Evolutionary conservation across 2,888 invertebrate species (phyloP), one percentile per base, ranked within the genome.

Genomic region (Aphodius sticticus): DNA sequence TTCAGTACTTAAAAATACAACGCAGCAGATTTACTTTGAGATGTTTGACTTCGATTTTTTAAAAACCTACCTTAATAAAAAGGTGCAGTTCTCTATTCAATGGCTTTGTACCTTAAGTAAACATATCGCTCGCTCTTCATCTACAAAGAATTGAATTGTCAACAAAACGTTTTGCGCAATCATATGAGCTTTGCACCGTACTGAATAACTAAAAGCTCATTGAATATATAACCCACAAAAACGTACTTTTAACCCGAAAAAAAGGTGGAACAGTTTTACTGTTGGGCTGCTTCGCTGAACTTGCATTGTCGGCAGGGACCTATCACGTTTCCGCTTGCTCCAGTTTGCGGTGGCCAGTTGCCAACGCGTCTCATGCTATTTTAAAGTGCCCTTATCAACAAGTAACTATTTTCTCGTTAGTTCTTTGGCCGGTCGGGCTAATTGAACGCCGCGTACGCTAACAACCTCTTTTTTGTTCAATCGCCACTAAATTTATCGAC

Each of bases 381-480:
- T 53, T 53, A 53, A 53, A 53, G 53, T 53, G 53, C 53, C 53
- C 53, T 53, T 53, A 53, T 53, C 53, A 53, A 53, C 53, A 53
- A 53, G 53, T 53, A 53, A 53, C 53, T 53, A 53, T 53, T 53
- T 53, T 53, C 53, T 53, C 53, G 53, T 53, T 53, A 53, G 53
- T 53, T 53, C 53, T 53, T 53, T 53, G 53, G 53, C 72, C 72
- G 15, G 15, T 14, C 9, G 53, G 7, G 53, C 53, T 38, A 76
- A 35, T 76, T 53, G 35, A 76, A 53, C 26, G 15, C n/a, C 26
- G 15, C 69, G 53, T 38, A 15, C 76, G 53, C 69, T 16, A 76
- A 76, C 76, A 16, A 16, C 35, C 37, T 69, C 53, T 53, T 53
- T 53, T 53, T 53, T 53, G 53, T 53, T 53, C 35, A 14, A 14